Evolutionary conservation across 2,888 invertebrate genomes (phyloP), one percentile per base, ranked within the genome.

Genomic region (Orgyia antiqua): DNA sequence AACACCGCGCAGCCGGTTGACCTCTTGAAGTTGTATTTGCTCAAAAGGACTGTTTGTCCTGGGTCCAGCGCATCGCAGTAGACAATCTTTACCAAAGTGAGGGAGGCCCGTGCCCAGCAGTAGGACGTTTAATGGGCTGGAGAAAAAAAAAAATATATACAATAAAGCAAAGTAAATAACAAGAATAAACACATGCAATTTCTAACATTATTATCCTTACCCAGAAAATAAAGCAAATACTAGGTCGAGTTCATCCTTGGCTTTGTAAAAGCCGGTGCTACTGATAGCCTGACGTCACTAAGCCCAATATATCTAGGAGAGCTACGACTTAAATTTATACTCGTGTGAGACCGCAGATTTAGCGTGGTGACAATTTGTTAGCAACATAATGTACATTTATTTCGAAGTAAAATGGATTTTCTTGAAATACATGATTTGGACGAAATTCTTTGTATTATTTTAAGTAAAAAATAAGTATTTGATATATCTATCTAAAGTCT

Each of bases 291-390:
- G 38, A 49, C 44, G 45, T 42, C 45, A 46, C 59, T 61, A 61
- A 61, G 59, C 62, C 62, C 56, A 43, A 58, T 59, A 55, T 61
- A 59, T 61, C 58, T 61, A 39, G 51, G 42, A 51, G 46, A 51
- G 47, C 58, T 42, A 36, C 52, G 48, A 48, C 44, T 56, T 40
- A 52, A 61, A 61, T 61, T 61, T 61, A 61, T 61, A 44, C 58
- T 47, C 45, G 47, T 53, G 52, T 47, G 54, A 50, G 51, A 59
- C 58, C 58, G 46, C 50, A 48, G 50, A 45, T 48, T 53, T 49
- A 48, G 41, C 36, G 45, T 25, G 39, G 41, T 38, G 54, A 51
- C 51, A 52, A 52, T 52, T 54, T 52, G 51, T 54, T 50, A 50
- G 50, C 49, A 53, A 50, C 51, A 55, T 51, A 34, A 53, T 45